phyloP scores from a whole-genome alignment of 2,888 invertebrate genomes.

The Troides helena region DNA sequence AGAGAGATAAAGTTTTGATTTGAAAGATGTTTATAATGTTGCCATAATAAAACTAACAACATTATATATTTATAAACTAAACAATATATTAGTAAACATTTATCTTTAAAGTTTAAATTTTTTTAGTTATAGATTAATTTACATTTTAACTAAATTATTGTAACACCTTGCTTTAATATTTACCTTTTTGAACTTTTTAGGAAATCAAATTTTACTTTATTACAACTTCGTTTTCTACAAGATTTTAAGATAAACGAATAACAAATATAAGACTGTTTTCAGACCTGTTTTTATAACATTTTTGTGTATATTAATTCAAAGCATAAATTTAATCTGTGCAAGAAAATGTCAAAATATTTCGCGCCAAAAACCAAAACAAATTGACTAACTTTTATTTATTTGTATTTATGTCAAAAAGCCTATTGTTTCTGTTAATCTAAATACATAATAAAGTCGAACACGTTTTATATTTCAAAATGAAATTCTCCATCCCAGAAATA shows the following conservation, averaged over 20 bases:
- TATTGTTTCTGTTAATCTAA: not conserved
- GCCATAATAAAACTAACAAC: not conserved
- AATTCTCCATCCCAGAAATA: slow-evolving; percentile 97
- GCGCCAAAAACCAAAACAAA: slow-evolving; percentile 23
- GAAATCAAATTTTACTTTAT: too few relatives aligned
- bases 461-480: slow-evolving; percentile 81
- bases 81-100: not conserved
- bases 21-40: slow-evolving; percentile 13
- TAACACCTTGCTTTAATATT: not conserved
- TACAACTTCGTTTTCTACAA: too few relatives aligned
- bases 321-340: too few relatives aligned
- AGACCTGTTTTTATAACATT: too few relatives aligned
- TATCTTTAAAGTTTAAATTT: not conserved
- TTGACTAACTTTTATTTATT: slow-evolving; percentile 10
- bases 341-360: slow-evolving; percentile 4
- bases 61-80: not conserved
- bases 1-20: slow-evolving; percentile 36
- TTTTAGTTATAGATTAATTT: not conserved
- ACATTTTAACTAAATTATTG: not conserved
- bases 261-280: too few relatives aligned
- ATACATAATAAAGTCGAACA: not conserved
- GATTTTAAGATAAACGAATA: too few relatives aligned
- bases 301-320: too few relatives aligned
- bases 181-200: too few relatives aligned
- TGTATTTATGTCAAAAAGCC: not conserved